Percentiles rank a stretch among this genome's conserved stretches.
Evolutionary conservation across 2,113 vertebrate genomes (phyloP).

Genomic region (Herpetotheres cachinnans): DNA sequence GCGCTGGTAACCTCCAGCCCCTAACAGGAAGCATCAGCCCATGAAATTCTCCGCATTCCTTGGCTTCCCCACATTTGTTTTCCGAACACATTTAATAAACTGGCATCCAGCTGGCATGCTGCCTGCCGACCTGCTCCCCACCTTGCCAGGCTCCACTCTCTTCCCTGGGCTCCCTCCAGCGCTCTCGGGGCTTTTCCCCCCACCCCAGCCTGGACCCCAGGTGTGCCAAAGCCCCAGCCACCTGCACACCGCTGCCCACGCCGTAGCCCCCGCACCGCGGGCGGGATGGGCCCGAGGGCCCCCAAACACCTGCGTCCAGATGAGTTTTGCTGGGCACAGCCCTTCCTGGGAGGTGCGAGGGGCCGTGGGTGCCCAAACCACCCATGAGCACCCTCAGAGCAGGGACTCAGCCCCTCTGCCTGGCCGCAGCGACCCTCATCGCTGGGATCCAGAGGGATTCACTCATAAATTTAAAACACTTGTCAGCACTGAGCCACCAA

Average conservation of each 20-base stretch:
- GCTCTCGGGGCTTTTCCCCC: background rate
- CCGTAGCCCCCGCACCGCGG: accelerated
- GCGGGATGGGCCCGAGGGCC: accelerated
- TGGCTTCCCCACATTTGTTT: background rate
- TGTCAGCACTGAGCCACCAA: accelerated
- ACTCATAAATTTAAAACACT: accelerated
- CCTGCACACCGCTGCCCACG: accelerated
- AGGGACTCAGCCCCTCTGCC: accelerated
- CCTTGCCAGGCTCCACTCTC: background rate
- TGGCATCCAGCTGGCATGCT: background rate
- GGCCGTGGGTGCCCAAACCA: background rate
- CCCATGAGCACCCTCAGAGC: background rate
- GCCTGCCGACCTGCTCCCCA: background rate
- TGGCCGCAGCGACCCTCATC: accelerated
- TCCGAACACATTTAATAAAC: background rate
- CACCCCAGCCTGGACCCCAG: accelerated
- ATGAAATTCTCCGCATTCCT: slow-evolving; percentile 23
- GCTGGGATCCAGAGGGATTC: accelerated
- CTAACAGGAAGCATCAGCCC: background rate
- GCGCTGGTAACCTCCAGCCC: background rate
- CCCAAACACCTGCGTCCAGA: accelerated
- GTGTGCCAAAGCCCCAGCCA: background rate
- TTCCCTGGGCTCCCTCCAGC: background rate
- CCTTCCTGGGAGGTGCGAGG: accelerated
- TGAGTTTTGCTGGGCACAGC: background rate